Conservation (phyloP, 2,888 invertebrate species). For the Halocaridina rubra region DNA sequence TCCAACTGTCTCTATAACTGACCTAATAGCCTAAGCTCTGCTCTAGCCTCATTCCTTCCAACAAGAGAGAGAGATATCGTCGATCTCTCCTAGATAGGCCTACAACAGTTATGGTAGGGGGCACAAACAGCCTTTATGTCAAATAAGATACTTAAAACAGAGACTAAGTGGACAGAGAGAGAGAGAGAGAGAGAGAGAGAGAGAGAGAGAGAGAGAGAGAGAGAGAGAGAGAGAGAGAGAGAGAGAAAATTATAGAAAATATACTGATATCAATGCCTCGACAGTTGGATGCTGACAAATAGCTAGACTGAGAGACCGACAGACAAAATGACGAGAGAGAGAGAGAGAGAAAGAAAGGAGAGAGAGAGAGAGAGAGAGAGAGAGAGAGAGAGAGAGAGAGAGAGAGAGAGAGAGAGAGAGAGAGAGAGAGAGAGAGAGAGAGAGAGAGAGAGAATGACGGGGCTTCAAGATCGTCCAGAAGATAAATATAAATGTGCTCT, state of each 20-base stretch:
- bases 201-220: background rate
- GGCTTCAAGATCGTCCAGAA: background rate
- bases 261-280: background rate
- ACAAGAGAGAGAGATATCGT: too few species aligned
- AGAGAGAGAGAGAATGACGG: background rate
- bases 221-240: conserved; percentile 21
- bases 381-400: background rate
- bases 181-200: background rate
- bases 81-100: too few species aligned
- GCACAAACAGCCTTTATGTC: too few species aligned
- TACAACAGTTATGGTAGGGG: too few species aligned
- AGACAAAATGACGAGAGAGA: background rate
- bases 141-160: too few species aligned
- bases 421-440: conserved; percentile 1
- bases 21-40: too few species aligned
- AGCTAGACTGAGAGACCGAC: background rate
- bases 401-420: background rate
- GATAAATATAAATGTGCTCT: too few species aligned
- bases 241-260: conserved; percentile 1
- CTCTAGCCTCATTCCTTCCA: too few species aligned
- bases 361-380: background rate
- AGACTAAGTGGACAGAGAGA: background rate
- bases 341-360: background rate
- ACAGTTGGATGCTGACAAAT: background rate
- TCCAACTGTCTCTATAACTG: too few species aligned